These are phyloP conservation scores for Tragelaphus buxtoni DNA, from an alignment of 2,113 vertebrate genomes.

Conservation along the genomic window DNA sequence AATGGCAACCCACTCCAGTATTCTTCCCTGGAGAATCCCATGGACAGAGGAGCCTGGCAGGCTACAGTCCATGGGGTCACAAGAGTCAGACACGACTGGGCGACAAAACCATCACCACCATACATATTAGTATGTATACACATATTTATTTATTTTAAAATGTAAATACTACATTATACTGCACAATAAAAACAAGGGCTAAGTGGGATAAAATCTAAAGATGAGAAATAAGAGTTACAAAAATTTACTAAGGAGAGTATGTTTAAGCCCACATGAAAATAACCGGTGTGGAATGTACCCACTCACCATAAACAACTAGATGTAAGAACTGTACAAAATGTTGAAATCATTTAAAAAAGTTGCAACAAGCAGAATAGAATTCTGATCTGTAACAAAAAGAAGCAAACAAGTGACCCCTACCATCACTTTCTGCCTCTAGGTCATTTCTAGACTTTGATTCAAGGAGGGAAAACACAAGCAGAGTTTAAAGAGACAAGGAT, in stretches of 20 bases:
- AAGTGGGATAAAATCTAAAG: background rate
- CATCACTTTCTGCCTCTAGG: fast-evolving
- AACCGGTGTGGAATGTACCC: background rate
- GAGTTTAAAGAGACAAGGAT: background rate
- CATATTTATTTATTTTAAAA: background rate
- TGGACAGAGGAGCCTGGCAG: background rate
- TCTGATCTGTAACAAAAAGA: background rate
- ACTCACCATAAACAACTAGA: background rate
- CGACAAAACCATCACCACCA: background rate
- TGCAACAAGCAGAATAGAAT: background rate
- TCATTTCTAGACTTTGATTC: background rate
- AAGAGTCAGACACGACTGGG: fast-evolving
- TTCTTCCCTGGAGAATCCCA: background rate
- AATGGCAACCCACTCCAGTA: background rate
- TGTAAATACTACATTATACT: background rate
- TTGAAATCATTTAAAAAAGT: background rate
- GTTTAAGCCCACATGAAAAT: background rate
- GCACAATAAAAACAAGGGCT: background rate
- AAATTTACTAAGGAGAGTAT: background rate
- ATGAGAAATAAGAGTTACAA: background rate
- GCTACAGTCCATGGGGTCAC: background rate
- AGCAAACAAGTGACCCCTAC: background rate
- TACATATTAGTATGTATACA: background rate
- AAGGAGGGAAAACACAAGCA: background rate
- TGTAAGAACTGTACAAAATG: background rate